Evolutionary conservation across 1,140 invertebrate genomes (phyloP).

Genomic region (Heterodera schachtii): DNA sequence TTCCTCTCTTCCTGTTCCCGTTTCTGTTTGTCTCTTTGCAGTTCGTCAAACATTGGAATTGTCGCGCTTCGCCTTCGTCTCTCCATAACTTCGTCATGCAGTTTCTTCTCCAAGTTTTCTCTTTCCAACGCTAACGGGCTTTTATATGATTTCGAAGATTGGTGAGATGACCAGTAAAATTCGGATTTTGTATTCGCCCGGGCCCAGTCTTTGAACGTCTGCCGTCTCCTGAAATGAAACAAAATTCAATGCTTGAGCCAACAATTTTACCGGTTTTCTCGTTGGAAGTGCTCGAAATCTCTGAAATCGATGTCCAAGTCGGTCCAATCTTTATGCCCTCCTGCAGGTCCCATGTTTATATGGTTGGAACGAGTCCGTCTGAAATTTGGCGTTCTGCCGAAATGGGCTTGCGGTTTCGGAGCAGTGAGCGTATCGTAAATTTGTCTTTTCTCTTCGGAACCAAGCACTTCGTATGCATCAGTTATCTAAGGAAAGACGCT

Average conservation of each 20-base stretch:
- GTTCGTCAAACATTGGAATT: too few relatives aligned
- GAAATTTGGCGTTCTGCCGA: not conserved
- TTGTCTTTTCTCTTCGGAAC: constrained; percentile 64
- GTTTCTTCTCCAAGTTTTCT: constrained; percentile 33
- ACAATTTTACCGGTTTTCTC: constrained; percentile 18
- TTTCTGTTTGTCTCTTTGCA: too few relatives aligned
- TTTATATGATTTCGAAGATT: constrained; percentile 28
- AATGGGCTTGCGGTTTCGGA: not conserved
- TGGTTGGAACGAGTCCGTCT: constrained; percentile 3
- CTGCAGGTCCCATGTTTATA: not conserved
- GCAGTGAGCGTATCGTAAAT: constrained; percentile 61
- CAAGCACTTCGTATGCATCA: constrained; percentile 67
- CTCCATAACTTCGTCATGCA: constrained; percentile 34
- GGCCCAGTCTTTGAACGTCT: not conserved
- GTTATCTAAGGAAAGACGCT: too few relatives aligned
- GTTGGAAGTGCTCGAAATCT: constrained; percentile 51
- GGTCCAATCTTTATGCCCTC: constrained; percentile 34
- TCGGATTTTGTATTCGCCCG: constrained; percentile 14
- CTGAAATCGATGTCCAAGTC: constrained; percentile 50
- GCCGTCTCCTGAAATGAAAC: constrained; percentile 21
- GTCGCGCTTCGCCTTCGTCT: not conserved
- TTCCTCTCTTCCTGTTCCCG: too few relatives aligned
- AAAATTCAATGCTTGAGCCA: not conserved
- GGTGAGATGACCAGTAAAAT: constrained; percentile 25
- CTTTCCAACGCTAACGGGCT: constrained; percentile 35